Conservation (phyloP, 2,888 invertebrate genomes). For the Microplitis manilae region DNA sequence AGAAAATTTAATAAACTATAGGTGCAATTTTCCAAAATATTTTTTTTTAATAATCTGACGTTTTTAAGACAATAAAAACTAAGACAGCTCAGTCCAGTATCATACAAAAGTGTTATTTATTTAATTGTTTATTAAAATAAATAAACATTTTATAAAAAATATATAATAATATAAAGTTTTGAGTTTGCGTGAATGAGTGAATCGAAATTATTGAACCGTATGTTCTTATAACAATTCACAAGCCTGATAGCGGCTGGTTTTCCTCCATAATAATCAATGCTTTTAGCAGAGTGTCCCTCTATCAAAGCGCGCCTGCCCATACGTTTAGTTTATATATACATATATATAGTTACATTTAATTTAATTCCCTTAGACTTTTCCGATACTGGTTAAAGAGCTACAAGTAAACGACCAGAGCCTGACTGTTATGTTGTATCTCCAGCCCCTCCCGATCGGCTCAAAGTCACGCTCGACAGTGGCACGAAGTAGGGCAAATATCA, state of each 20-base stretch:
- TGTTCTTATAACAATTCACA: background rate
- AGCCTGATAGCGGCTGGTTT: constrained; percentile 37
- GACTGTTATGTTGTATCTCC: constrained; percentile 7
- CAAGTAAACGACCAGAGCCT: background rate
- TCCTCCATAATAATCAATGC: constrained; percentile 58
- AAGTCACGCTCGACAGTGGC: constrained; percentile 20
- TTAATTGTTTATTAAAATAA: background rate
- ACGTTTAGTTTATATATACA: background rate
- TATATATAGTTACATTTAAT: background rate
- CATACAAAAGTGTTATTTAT: background rate
- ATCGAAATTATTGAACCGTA: constrained; percentile 9
- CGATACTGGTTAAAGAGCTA: background rate
- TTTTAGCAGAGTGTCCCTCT: constrained; percentile 47
- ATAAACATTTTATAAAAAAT: background rate
- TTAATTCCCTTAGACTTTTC: background rate
- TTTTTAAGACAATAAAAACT: too few species aligned
- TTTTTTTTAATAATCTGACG: too few species aligned
- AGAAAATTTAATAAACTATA: too few species aligned
- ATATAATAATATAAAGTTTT: background rate
- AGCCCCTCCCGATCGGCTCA: constrained; percentile 24
- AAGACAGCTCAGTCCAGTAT: too few species aligned
- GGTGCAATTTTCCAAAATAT: too few species aligned
- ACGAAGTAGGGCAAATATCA: constrained; percentile 44
- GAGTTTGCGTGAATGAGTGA: constrained; percentile 1
- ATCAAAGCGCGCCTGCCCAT: constrained; percentile 28